Conservation (phyloP, 2,797 vertebrate genomes). For the Carcharodon carcharias region DNA sequence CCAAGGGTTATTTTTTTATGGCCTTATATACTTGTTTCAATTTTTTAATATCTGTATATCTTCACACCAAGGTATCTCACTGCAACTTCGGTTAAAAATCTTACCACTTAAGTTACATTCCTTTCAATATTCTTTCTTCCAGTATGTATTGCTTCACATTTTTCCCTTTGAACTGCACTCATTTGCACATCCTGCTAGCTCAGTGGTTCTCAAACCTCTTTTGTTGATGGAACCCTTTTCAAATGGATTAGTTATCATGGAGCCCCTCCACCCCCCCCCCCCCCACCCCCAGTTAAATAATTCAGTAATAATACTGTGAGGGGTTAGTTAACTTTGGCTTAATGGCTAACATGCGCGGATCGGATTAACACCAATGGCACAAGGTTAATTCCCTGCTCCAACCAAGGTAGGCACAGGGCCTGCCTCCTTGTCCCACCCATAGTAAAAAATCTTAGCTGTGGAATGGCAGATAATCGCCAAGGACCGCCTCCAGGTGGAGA, state of each 20-base stretch:
- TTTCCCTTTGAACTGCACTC: neutral
- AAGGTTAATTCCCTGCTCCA: neutral
- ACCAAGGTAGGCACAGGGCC: neutral
- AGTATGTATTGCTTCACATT: neutral
- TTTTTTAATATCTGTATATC: neutral
- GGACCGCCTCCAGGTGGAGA: no score
- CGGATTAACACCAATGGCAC: neutral
- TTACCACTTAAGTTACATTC: neutral
- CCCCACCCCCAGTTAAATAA: neutral
- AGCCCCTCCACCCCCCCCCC: no score
- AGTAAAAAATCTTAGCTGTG: no score
- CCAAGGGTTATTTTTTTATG: neutral
- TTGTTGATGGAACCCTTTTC: neutral
- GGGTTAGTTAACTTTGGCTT: no score
- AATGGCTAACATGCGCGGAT: neutral
- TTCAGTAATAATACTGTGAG: no score
- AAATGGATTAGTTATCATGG: neutral
- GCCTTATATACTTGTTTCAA: neutral
- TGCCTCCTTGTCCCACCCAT: no score
- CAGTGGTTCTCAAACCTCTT: neutral
- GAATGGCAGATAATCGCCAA: no score
- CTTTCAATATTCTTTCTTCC: neutral
- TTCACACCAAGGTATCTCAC: neutral
- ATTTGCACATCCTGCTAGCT: neutral
- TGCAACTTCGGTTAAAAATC: neutral